A percentile compares a stretch with the other conserved stretches of the same genome.
Evolutionary conservation across 2,888 invertebrate species (phyloP).

Genomic region (Coelinius sp.): DNA sequence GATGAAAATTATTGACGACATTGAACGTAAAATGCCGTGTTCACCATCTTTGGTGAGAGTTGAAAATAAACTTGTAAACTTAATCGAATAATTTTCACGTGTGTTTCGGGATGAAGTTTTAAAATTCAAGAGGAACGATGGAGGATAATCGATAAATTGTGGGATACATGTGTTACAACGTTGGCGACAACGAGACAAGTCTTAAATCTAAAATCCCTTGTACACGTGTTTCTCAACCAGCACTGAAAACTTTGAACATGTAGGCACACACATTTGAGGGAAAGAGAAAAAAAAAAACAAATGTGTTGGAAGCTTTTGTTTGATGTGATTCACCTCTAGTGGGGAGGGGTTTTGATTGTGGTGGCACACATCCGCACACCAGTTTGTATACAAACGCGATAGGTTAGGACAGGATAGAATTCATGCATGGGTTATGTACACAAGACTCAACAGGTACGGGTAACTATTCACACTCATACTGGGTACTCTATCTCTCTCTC

Average conservation of each 20-base stretch:
- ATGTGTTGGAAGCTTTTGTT: conserved; percentile 65
- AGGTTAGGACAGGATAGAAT: background rate
- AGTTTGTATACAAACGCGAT: conserved; percentile 8
- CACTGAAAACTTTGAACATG: conserved; percentile 47
- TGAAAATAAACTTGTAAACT: background rate
- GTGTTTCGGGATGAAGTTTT: conserved; percentile 16
- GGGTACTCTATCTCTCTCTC: too few relatives aligned
- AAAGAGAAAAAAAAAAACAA: background rate
- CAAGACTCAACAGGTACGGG: conserved; percentile 48
- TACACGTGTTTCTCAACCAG: conserved; percentile 59
- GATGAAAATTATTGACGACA: conserved; percentile 53
- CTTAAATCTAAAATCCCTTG: conserved; percentile 54
- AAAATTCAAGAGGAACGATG: conserved; percentile 5
- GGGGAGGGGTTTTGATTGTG: background rate
- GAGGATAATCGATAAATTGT: conserved; percentile 42
- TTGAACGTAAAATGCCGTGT: conserved; percentile 46
- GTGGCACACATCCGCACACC: conserved; percentile 6
- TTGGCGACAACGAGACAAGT: conserved; percentile 42
- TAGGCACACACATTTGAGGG: background rate
- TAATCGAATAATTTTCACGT: conserved; percentile 17
- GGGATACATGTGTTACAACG: conserved; percentile 32
- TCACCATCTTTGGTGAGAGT: conserved; percentile 35
- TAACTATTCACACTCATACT: conserved; percentile 27
- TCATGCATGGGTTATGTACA: conserved; percentile 15
- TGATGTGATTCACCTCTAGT: conserved; percentile 66